These are phyloP conservation scores for Cryptus armator DNA, from an alignment of 2,888 invertebrate species.

Conservation along the genomic window DNA sequence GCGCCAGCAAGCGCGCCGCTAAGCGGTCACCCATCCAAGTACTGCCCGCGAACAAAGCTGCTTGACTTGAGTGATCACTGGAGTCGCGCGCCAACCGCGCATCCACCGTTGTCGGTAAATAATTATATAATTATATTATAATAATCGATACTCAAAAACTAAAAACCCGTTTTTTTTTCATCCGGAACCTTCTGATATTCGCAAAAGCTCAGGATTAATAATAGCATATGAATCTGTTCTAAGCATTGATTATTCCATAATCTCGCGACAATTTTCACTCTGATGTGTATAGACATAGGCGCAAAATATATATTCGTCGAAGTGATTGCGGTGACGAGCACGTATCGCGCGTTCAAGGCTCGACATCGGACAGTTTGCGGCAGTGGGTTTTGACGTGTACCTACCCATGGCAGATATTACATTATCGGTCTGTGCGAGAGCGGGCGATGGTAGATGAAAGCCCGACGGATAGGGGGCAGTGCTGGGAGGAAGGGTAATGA, in stretches of 20 bases:
- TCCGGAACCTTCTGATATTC: background rate
- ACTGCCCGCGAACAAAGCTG: too few relatives aligned
- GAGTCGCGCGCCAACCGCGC: too few relatives aligned
- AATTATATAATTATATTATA: too few relatives aligned
- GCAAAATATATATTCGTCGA: constrained; percentile 27
- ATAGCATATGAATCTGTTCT: background rate
- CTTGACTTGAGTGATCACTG: too few relatives aligned
- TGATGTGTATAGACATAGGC: constrained; percentile 10
- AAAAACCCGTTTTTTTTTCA: background rate
- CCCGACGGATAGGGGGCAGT: constrained; percentile 11
- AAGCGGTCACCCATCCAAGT: too few relatives aligned
- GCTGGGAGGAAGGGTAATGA: constrained; percentile 62
- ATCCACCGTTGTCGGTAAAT: too few relatives aligned
- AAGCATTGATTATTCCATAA: background rate
- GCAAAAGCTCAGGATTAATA: background rate
- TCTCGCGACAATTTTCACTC: constrained; percentile 21
- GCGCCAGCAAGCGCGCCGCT: too few relatives aligned
- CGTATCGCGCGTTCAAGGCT: constrained; percentile 38
- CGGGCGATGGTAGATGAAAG: constrained; percentile 29
- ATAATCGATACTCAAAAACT: too few relatives aligned
- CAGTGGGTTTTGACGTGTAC: constrained; percentile 66
- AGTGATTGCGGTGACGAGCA: constrained; percentile 45
- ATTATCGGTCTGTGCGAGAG: constrained; percentile 68
- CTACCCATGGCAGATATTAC: constrained; percentile 70
- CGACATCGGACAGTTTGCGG: constrained; percentile 38